Evolutionary conservation across 2,797 vertebrate species (phyloP).

Genomic region (Octomys mimax): DNA sequence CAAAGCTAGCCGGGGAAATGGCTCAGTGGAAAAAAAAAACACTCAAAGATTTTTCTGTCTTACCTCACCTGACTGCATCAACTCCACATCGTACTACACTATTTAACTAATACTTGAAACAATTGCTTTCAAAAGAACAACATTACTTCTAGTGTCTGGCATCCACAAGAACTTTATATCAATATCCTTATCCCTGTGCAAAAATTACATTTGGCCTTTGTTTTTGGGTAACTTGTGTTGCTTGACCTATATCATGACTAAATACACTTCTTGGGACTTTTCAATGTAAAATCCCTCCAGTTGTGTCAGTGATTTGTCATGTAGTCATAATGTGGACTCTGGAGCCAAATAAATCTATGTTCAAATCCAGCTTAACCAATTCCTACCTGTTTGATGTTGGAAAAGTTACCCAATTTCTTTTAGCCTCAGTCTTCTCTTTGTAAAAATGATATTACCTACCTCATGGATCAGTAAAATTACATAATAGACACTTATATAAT

Average conservation of each 20-base stretch:
- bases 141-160: background rate
- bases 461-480: slow-evolving; percentile 5
- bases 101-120: slow-evolving; percentile 21
- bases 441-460: slow-evolving; percentile 2
- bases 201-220: background rate
- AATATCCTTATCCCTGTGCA: slow-evolving; percentile 36
- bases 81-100: background rate
- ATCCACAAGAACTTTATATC: slow-evolving; percentile 10
- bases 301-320: background rate
- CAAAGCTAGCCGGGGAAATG: background rate
- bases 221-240: slow-evolving; percentile 28
- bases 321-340: background rate
- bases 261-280: slow-evolving; percentile 19
- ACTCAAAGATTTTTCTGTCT: background rate
- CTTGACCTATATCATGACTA: background rate
- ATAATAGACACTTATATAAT: background rate
- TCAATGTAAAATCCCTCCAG: background rate
- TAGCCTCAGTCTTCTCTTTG: slow-evolving; percentile 5
- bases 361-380: slow-evolving; percentile 19
- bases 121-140: slow-evolving; percentile 9
- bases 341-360: background rate
- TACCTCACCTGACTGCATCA: background rate
- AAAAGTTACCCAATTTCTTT: slow-evolving; percentile 40
- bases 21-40: too few species aligned
- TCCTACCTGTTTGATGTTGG: background rate